Evolutionary conservation across 1,140 invertebrate genomes (phyloP).

Genomic region (Heliconius nattereri): DNA sequence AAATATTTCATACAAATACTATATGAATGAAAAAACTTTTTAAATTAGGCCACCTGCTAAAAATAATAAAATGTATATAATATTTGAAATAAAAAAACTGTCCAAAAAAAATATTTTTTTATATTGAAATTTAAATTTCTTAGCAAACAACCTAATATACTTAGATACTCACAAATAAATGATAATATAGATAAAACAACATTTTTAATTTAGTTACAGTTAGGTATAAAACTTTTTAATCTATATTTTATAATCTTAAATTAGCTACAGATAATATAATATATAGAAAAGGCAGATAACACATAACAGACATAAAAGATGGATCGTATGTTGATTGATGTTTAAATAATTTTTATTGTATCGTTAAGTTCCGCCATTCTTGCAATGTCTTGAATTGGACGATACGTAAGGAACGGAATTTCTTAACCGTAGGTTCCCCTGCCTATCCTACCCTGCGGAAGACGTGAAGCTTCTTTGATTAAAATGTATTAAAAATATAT

Average conservation of each 20-base stretch:
- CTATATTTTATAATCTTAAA: neutral
- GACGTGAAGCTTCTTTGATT: too few species aligned
- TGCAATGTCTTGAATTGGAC: too few species aligned
- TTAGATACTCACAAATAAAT: neutral
- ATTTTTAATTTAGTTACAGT: slow-evolving; percentile 1
- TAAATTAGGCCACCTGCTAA: neutral
- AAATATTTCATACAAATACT: neutral
- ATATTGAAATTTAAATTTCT: neutral
- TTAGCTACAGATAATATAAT: slow-evolving; percentile 8
- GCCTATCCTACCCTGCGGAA: too few species aligned
- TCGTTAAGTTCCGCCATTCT: too few species aligned
- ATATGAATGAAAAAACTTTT: neutral
- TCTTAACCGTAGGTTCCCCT: too few species aligned
- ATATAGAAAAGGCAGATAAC: neutral
- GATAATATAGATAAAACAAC: neutral
- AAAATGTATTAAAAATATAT: too few species aligned
- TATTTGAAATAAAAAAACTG: neutral
- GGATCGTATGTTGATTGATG: too few species aligned
- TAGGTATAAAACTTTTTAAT: slow-evolving; percentile 18
- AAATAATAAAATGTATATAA: neutral
- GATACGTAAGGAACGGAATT: too few species aligned
- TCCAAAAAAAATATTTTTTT: too few species aligned
- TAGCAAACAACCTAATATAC: neutral
- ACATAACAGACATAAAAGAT: neutral
- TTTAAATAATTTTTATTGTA: too few species aligned